phyloP scores from a whole-genome alignment of 2,113 vertebrate genomes.

The Ochotona princeps region DNA sequence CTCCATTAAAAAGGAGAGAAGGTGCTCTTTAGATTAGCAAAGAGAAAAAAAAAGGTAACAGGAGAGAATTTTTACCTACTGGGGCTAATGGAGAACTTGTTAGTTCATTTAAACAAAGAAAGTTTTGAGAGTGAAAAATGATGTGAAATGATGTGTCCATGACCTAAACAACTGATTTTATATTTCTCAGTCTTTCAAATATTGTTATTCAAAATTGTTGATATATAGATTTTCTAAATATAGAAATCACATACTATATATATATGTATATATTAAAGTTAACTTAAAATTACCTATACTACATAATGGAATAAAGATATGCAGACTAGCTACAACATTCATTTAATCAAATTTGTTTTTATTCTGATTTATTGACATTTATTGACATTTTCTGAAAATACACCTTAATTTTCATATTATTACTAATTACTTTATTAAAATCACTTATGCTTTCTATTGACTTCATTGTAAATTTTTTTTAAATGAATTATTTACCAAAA shows the following conservation, averaged over 20 bases:
- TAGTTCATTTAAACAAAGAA: not conserved
- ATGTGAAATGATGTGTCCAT: not conserved
- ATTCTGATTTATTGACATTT: not conserved
- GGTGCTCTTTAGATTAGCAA: not conserved
- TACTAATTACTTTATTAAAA: constrained; percentile 27
- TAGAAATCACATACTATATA: not conserved
- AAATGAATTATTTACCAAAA: no score
- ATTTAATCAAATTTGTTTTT: not conserved
- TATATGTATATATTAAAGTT: not conserved
- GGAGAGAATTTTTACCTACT: not conserved
- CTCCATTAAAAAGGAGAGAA: not conserved
- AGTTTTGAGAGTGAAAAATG: not conserved
- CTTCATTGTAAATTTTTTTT: not conserved
- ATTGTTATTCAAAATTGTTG: not conserved
- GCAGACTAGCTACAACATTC: not conserved
- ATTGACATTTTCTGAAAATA: not conserved
- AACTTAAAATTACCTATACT: not conserved
- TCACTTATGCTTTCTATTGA: not conserved
- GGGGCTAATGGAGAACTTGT: not conserved
- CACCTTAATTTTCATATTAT: not conserved
- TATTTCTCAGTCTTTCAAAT: not conserved
- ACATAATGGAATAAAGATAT: not conserved
- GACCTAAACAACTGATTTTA: not conserved
- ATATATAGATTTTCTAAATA: not conserved
- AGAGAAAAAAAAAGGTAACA: not conserved